These are phyloP conservation scores for Heliconius cydno DNA, from an alignment of 2,888 invertebrate genomes.

Conservation along the genomic window DNA sequence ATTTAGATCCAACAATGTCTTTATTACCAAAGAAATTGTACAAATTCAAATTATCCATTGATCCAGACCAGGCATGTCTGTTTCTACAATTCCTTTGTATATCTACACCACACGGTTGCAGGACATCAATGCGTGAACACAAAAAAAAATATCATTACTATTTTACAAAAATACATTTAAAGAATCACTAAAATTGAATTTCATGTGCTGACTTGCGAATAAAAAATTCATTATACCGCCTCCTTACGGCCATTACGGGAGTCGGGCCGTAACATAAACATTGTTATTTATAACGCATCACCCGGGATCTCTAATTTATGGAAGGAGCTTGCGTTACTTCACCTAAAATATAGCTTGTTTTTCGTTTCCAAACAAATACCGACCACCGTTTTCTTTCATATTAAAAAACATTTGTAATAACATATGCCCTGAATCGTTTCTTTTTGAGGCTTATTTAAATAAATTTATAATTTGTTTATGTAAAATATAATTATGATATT, in stretches of 20 bases:
- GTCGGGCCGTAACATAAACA: conserved; percentile 28
- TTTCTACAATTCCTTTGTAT: too few relatives aligned
- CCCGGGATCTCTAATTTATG: conserved; percentile 35
- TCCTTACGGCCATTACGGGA: conserved; percentile 18
- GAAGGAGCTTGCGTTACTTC: conserved; percentile 16
- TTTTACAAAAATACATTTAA: background rate
- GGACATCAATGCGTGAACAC: background rate
- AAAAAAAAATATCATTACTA: background rate
- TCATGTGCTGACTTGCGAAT: conserved; percentile 6
- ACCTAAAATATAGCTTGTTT: conserved; percentile 15
- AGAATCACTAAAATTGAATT: background rate
- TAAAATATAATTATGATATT: too few relatives aligned
- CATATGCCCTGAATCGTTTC: background rate
- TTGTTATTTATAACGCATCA: conserved; percentile 33
- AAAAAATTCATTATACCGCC: conserved; percentile 26
- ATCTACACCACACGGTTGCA: too few relatives aligned
- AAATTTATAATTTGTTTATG: background rate
- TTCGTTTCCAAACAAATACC: conserved; percentile 15
- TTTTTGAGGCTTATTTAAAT: background rate
- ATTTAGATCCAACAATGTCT: background rate
- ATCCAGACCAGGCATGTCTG: too few relatives aligned
- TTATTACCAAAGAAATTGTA: too few relatives aligned
- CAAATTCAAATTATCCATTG: too few relatives aligned
- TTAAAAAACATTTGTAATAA: background rate
- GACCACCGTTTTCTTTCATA: background rate